Percentiles rank a stretch among this genome's conserved stretches.
phyloP scores from a whole-genome alignment of 1,140 invertebrate genomes.

The Psix sp. region DNA sequence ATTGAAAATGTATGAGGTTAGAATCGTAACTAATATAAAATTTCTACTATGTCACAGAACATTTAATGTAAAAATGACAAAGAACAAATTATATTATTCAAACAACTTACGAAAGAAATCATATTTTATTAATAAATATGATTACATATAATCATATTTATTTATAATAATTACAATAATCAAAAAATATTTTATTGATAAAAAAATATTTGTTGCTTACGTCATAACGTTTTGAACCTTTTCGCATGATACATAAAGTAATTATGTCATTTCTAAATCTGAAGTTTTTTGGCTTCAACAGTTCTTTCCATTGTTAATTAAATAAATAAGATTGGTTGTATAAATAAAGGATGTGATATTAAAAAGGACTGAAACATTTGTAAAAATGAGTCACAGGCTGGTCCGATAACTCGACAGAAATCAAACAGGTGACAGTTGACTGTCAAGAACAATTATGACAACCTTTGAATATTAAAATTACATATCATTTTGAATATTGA shows the following conservation, averaged over 20 bases:
- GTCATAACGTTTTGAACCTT: conserved; percentile 61
- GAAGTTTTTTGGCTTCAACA: conserved; percentile 20
- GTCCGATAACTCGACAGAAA: conserved; percentile 56
- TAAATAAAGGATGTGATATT: conserved; percentile 52
- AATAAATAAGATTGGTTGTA: no score
- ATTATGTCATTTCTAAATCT: no score
- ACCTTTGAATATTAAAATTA: no score
- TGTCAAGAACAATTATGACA: conserved; percentile 4
- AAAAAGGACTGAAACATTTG: conserved; percentile 60
- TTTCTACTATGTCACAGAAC: no score
- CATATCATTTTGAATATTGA: no score
- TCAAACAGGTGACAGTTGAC: conserved; percentile 61
- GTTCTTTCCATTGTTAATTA: conserved; percentile 4
- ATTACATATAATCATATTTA: conserved; percentile 3
- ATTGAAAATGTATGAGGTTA: no score
- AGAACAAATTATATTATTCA: no score
- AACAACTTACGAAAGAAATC: no score
- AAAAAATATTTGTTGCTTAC: conserved; percentile 56
- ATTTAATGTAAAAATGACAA: no score
- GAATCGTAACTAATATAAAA: no score
- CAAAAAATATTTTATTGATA: conserved; percentile 1
- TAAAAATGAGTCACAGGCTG: conserved; percentile 38
- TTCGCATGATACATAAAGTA: conserved; percentile 68
- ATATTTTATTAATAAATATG: no score
- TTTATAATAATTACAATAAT: background rate